Base-by-base conservation (phyloP, 2,888 invertebrate genomes). In the Odontocolon sp. region DNA sequence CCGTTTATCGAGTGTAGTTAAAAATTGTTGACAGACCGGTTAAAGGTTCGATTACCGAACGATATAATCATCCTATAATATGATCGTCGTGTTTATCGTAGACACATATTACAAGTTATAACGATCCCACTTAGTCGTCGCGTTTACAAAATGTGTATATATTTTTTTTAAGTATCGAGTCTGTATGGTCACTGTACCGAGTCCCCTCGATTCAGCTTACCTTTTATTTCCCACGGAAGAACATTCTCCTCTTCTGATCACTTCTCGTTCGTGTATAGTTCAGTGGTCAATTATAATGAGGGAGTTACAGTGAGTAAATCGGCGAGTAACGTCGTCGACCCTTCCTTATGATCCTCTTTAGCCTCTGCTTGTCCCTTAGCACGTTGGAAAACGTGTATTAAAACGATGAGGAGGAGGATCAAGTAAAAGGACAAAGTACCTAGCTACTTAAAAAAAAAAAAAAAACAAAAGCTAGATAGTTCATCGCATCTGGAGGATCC, bases 1-100 rank as follows among this genome's bases (percentile, higher is more conserved):
- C 28, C 31, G 9, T 42, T 59, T 45, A 16, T 18, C 45, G 8
- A 40, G 31, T 28, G 14, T 52, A n/a, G 31, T 57, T 59, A 28
- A 74, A 72, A 68, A 78, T 54, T 42, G 72, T 68, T 42, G 54
- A 40, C 33, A 72, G 57, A 71, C 59, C 74, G 67, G 59, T 71
- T 50, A 77, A 61, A 52, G n/a, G 54, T 59, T 50, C 67, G 56
- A 77, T 75, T 71, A 79, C 70, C 68, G 64, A 66, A 77, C 81
- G 78, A 76, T 76, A 71, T 78, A 83, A 83, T 82, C 79, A 76
- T 63, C 72, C 76, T 80, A 82, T 82, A 83, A 81, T 78, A 70
- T 78, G 80, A 81, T 83, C 79, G 71, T 59, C 69, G 56, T 23
- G 40, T 36, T 47, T n/a, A 33, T 63, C 69, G 33, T 57, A 23